phyloP scores from a whole-genome alignment of 2,113 vertebrate genomes.

The Jaculus jaculus region DNA sequence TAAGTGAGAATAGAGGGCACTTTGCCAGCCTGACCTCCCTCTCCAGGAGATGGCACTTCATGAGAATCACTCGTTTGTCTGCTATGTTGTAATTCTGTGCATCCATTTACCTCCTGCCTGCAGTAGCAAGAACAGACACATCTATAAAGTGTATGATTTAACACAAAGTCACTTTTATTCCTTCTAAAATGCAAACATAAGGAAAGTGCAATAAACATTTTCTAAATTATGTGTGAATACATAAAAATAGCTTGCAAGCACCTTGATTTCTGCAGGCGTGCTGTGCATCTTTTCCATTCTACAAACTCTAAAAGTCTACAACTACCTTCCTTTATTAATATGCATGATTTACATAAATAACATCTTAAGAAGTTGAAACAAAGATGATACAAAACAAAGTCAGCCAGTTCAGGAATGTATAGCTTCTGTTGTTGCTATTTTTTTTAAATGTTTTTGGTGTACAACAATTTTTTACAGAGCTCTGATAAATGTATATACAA shows the following conservation, averaged over 20 bases:
- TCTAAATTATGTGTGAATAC: constrained; percentile 34
- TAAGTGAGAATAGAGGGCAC: background rate
- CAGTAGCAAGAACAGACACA: background rate
- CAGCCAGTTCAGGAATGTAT: background rate
- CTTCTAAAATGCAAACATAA: constrained; percentile 51
- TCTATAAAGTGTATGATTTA: constrained; percentile 3
- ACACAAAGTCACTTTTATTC: constrained; percentile 10
- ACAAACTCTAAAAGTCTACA: background rate
- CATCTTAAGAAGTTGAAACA: background rate
- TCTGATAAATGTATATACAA: background rate
- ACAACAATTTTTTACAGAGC: background rate
- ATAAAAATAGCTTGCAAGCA: background rate
- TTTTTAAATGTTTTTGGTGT: background rate
- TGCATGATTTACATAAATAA: background rate
- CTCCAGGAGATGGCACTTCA: background rate
- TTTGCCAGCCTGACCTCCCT: background rate
- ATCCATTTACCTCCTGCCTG: constrained; percentile 8
- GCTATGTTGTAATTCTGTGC: background rate
- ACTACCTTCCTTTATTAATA: background rate
- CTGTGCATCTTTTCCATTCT: background rate
- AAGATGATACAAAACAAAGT: background rate
- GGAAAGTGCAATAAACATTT: constrained; percentile 24
- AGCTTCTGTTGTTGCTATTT: background rate
- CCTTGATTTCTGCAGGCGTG: background rate
- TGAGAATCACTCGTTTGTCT: background rate